Percentiles rank a stretch among this genome's conserved stretches.
These are phyloP conservation scores for Delichon dasypus DNA, from an alignment of 2,797 vertebrate species.

Conservation along the genomic window DNA sequence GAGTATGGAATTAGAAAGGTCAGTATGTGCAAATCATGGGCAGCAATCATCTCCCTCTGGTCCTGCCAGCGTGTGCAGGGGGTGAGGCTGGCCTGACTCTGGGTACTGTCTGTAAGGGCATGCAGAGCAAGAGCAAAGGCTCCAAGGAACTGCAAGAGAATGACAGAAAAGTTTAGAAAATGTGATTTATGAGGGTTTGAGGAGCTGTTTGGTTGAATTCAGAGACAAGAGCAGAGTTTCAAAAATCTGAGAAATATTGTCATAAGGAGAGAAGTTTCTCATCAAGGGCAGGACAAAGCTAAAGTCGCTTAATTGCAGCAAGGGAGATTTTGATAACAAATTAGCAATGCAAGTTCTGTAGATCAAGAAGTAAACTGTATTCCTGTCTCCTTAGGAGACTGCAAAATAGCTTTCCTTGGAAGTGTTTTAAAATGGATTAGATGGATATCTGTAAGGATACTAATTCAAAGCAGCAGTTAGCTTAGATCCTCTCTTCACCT, in stretches of 20 bases:
- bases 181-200: background rate
- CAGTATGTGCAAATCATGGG: background rate
- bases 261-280: background rate
- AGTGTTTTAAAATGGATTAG: slow-evolving; percentile 3
- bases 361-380: background rate
- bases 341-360: background rate
- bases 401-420: background rate
- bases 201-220: background rate
- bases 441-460: background rate
- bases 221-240: background rate
- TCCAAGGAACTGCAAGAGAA: background rate
- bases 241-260: background rate
- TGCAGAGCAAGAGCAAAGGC: background rate
- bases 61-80: background rate
- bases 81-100: background rate
- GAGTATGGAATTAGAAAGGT: background rate
- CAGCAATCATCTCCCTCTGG: background rate
- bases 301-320: background rate
- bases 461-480: background rate
- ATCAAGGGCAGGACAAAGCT: background rate
- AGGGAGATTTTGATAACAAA: background rate
- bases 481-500: slow-evolving; percentile 2
- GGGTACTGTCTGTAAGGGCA: background rate
- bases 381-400: background rate
- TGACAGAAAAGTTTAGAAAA: background rate